Evolutionary conservation across 1,140 invertebrate species (phyloP).

Genomic region (Drosophila jambulina): DNA sequence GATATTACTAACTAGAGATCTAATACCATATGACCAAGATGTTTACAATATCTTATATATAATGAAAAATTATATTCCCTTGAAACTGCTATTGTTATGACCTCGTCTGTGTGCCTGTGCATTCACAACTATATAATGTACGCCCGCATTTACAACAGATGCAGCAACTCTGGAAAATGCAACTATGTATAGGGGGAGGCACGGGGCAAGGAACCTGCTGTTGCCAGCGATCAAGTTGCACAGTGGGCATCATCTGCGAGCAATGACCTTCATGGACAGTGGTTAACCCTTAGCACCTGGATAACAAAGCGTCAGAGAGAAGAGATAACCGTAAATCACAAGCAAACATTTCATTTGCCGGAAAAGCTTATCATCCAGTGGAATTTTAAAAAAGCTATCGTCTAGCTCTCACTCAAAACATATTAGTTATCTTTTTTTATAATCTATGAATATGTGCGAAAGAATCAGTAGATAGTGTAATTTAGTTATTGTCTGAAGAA

Average conservation of each 20-base stretch:
- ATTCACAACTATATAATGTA: slow-evolving; percentile 37
- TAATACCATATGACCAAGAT: neutral
- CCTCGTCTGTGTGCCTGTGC: neutral
- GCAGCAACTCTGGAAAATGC: slow-evolving; percentile 36
- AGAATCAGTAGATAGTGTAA: neutral
- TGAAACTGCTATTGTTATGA: neutral
- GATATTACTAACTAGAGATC: neutral
- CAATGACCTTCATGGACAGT: slow-evolving; percentile 34
- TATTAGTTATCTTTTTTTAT: neutral
- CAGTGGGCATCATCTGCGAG: slow-evolving; percentile 52
- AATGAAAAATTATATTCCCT: neutral
- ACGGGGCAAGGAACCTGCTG: neutral
- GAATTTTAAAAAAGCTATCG: neutral
- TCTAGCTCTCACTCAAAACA: neutral
- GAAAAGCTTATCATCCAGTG: neutral
- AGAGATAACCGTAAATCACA: slow-evolving; percentile 30
- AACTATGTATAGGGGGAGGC: neutral
- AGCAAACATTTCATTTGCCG: slow-evolving; percentile 15
- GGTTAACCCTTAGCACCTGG: slow-evolving; percentile 24
- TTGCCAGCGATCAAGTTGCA: slow-evolving; percentile 44
- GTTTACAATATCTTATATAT: neutral
- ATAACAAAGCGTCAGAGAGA: slow-evolving; percentile 24
- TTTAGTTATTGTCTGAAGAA: neutral
- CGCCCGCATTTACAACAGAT: slow-evolving; percentile 66
- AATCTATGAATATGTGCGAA: neutral